Base-by-base conservation (phyloP, 2,797 vertebrate species). In the Cyclopterus lumpus region DNA sequence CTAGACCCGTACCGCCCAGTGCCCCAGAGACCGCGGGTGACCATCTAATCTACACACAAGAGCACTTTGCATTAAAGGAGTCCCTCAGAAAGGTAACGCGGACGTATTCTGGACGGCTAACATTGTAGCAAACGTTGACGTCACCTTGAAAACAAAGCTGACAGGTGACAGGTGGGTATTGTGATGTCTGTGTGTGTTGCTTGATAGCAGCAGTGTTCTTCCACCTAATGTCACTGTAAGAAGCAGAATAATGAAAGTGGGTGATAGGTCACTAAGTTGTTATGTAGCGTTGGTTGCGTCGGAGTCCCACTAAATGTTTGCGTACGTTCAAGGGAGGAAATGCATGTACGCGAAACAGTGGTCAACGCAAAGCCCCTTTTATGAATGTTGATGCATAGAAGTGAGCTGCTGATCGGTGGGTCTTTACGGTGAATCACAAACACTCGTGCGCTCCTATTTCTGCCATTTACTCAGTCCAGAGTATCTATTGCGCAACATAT, bases 1-100 rank as follows among this genome's bases (percentile, higher is more conserved):
- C 92, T 5, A 91, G 88, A 74, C n/a, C 81, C n/a, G 88, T 44
- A 28, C 5, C 85, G n/a, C 6, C 46, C 48, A 51, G 74, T 40
- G 44, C n/a, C 58, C 0, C 77, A 0, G 84, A 91, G 59, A 22
- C 38, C 16, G 8, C 18, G 3, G 40, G 16, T 5, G 88, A 89
- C 53, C 88, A 89, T 74, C 38, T 86, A 60, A 71, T 94, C 61
- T 96, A 94, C 84, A 91, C 77, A 1, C 79, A 74, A 49, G 93
- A 95, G 81, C 93, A 95, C 78, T 82, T 81, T 75, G 91, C 94
- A 6, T 36, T 95, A 55, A 92, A 95, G 82, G 88, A 88, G 26
- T 91, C 93, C 20, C 92, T 96, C 67, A 87, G 86, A 77, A 96
- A 96, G 95, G 95, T 96, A 96, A 55, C 51, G 24, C 12, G 3